Evolutionary conservation across 1,140 invertebrate species (phyloP).

Genomic region (Pectinophora gossypiella): DNA sequence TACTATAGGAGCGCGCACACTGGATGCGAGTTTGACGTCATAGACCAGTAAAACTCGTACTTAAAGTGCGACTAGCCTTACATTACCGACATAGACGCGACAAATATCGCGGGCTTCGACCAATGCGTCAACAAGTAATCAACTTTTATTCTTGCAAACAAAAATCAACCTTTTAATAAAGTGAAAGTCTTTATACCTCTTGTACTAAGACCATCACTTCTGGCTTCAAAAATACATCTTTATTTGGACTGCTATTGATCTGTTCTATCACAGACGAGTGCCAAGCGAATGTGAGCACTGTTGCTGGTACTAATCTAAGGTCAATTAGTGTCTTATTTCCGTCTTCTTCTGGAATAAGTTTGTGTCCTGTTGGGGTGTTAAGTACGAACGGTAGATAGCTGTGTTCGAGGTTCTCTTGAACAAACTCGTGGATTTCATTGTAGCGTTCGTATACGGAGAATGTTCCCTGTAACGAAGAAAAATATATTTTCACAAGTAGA

Average conservation of each 20-base stretch:
- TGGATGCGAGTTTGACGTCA: too few relatives aligned
- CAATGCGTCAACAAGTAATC: neutral
- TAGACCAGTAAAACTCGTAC: too few relatives aligned
- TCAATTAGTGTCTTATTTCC: slow-evolving; percentile 80
- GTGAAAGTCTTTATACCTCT: slow-evolving; percentile 77
- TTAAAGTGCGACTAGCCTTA: neutral
- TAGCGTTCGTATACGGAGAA: slow-evolving; percentile 88
- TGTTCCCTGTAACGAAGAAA: slow-evolving; percentile 79
- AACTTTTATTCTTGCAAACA: neutral
- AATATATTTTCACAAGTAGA: neutral
- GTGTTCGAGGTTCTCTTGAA: slow-evolving; percentile 82
- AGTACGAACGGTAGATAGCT: slow-evolving; percentile 80
- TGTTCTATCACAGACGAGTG: slow-evolving; percentile 70
- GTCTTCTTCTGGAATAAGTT: slow-evolving; percentile 77
- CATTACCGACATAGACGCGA: too few relatives aligned
- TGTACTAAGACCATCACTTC: slow-evolving; percentile 84
- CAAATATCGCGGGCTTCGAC: too few relatives aligned
- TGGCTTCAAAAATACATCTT: slow-evolving; percentile 81
- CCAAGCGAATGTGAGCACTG: slow-evolving; percentile 82
- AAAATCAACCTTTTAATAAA: neutral
- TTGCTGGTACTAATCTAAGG: slow-evolving; percentile 84
- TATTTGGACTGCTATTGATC: slow-evolving; percentile 71
- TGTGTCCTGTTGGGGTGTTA: slow-evolving; percentile 78
- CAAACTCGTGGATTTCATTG: slow-evolving; percentile 81
- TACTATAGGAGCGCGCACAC: too few relatives aligned